Evolutionary conservation across 2,888 invertebrate genomes (phyloP).

Genomic region (Caradrina kadenii): DNA sequence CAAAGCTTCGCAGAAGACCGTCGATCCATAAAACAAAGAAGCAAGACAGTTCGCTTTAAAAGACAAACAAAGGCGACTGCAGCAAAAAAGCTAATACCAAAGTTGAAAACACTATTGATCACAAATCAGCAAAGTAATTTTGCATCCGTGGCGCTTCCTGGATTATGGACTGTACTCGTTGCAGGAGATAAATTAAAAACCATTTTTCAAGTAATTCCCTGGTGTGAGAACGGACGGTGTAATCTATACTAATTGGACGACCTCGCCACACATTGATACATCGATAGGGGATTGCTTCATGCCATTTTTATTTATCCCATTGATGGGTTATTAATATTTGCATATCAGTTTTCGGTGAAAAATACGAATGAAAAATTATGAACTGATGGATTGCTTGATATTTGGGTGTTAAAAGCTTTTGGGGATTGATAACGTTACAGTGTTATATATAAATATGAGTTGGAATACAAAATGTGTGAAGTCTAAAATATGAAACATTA

Average conservation of each 20-base stretch:
- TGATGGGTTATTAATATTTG: constrained; percentile 69
- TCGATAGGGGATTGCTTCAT: constrained; percentile 68
- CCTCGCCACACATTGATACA: constrained; percentile 69
- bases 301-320: constrained; percentile 67
- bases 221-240: constrained; percentile 63
- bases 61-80: constrained; percentile 49
- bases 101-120: constrained; percentile 59
- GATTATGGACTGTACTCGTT: constrained; percentile 50
- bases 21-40: constrained; percentile 51
- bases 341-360: constrained; percentile 55
- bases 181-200: constrained; percentile 77
- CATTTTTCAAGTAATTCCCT: constrained; percentile 80
- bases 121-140: constrained; percentile 59
- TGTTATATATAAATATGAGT: neutral
- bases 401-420: constrained; percentile 31
- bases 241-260: constrained; percentile 79
- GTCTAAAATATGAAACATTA: neutral
- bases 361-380: constrained; percentile 53
- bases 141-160: constrained; percentile 34
- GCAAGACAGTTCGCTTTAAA: constrained; percentile 44
- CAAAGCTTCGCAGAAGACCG: constrained; percentile 39
- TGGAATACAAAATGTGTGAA: neutral
- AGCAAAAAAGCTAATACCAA: constrained; percentile 52
- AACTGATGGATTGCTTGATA: constrained; percentile 49
- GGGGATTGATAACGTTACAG: constrained; percentile 32